Conservation (phyloP, 2,113 vertebrate genomes). For the Anguilla rostrata region DNA sequence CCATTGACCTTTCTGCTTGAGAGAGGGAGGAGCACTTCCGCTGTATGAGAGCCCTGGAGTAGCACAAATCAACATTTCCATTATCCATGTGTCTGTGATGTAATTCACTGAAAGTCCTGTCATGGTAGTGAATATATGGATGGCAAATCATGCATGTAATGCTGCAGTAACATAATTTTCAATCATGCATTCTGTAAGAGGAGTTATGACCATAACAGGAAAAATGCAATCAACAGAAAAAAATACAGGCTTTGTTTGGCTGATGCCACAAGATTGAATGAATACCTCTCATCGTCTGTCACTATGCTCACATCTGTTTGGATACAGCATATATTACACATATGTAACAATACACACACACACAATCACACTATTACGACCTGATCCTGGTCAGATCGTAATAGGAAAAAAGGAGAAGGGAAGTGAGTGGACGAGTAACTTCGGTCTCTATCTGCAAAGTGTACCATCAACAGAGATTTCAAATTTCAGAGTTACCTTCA, state of each 20-base stretch:
- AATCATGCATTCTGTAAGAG: not conserved
- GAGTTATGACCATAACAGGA: not conserved
- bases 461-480: no score
- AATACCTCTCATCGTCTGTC: not conserved
- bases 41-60: not conserved
- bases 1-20: not conserved
- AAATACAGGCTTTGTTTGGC: not conserved
- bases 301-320: no score
- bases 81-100: not conserved
- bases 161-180: not conserved
- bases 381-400: no score
- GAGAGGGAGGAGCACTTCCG: not conserved
- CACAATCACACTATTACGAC: no score
- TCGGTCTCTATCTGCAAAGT: no score
- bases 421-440: no score
- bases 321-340: no score
- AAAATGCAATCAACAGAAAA: not conserved
- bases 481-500: no score
- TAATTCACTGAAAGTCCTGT: not conserved
- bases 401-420: no score
- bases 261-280: not conserved
- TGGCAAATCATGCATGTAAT: not conserved
- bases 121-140: not conserved
- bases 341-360: no score
- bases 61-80: not conserved